phyloP scores from a whole-genome alignment of 2,113 vertebrate species.

The Clinocottus analis region DNA sequence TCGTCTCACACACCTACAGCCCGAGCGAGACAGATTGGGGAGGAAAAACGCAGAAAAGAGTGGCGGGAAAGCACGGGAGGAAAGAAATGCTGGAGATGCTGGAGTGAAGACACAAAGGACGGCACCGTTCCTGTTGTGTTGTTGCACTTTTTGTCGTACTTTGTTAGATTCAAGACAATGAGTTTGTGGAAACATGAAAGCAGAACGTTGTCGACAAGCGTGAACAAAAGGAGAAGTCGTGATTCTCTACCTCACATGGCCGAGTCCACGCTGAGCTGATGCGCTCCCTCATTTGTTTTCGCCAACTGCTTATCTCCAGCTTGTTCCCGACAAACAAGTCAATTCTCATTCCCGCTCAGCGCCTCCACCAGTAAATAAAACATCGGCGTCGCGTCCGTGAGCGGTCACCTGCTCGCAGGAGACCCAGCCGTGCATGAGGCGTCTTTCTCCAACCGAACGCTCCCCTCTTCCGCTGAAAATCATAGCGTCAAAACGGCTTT shows the following conservation, averaged over 20 bases:
- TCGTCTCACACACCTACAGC: slow-evolving; percentile 31
- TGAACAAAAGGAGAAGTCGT: not conserved
- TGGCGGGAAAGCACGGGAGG: not conserved
- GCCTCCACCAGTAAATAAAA: slow-evolving; percentile 49
- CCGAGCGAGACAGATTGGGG: not conserved
- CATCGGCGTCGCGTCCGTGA: slow-evolving; percentile 26
- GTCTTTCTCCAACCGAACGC: not conserved
- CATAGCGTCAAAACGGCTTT: not conserved
- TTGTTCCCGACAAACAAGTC: slow-evolving; percentile 46
- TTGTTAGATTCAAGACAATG: no score
- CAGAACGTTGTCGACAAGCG: not conserved
- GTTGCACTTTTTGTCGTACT: not conserved
- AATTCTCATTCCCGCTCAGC: slow-evolving; percentile 39
- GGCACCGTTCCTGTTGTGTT: not conserved
- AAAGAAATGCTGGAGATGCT: not conserved
- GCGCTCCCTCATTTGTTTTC: slow-evolving; percentile 20
- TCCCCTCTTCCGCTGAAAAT: not conserved
- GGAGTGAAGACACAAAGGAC: not conserved
- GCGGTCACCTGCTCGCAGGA: slow-evolving; percentile 18
- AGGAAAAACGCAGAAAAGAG: not conserved
- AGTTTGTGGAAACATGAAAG: not conserved
- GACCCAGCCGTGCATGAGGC: slow-evolving; percentile 19
- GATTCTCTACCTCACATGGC: not conserved
- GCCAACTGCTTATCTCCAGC: slow-evolving; percentile 31
- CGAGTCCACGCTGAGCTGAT: slow-evolving; percentile 7